A percentile compares a stretch with the other conserved stretches of the same genome.
These are phyloP conservation scores for Blastomussa wellsi DNA, from an alignment of 92 coral and sea anemone species.

Conservation along the genomic window DNA sequence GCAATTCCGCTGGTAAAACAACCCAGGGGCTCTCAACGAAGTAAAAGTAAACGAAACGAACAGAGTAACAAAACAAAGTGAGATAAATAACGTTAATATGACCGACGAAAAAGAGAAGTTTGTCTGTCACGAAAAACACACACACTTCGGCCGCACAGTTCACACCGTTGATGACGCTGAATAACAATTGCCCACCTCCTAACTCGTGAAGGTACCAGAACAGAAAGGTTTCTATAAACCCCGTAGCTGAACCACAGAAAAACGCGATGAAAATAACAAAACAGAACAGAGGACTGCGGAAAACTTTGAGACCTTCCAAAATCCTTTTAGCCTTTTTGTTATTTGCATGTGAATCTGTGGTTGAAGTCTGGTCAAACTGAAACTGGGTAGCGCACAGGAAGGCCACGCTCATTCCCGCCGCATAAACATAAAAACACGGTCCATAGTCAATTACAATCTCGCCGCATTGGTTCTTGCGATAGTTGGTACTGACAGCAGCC, in stretches of 20 bases:
- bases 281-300: slow-evolving; percentile 76
- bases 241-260: slow-evolving; percentile 97
- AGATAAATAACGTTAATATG: slow-evolving; percentile 83
- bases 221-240: slow-evolving; percentile 92
- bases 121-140: slow-evolving; percentile 80
- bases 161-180: slow-evolving; percentile 84
- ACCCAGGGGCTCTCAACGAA: slow-evolving; percentile 88
- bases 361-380: slow-evolving; percentile 52
- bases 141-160: slow-evolving; percentile 91
- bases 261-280: slow-evolving; percentile 88
- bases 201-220: slow-evolving; percentile 97
- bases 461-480: slow-evolving; percentile 69
- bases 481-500: slow-evolving; percentile 83
- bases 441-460: slow-evolving; percentile 75
- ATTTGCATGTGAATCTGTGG: not conserved
- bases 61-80: slow-evolving; percentile 77
- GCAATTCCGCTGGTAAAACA: slow-evolving; percentile 91
- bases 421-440: slow-evolving; percentile 87
- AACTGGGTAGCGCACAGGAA: slow-evolving; percentile 83
- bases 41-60: slow-evolving; percentile 79
- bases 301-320: slow-evolving; percentile 66
- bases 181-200: slow-evolving; percentile 88
- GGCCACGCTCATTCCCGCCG: slow-evolving; percentile 78
- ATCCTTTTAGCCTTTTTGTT: slow-evolving; percentile 6
- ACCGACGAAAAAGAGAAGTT: slow-evolving; percentile 72